Percentiles rank a stretch among this genome's conserved stretches.
phyloP scores from a whole-genome alignment of 2,888 invertebrate species.

The Torymus auratus region DNA sequence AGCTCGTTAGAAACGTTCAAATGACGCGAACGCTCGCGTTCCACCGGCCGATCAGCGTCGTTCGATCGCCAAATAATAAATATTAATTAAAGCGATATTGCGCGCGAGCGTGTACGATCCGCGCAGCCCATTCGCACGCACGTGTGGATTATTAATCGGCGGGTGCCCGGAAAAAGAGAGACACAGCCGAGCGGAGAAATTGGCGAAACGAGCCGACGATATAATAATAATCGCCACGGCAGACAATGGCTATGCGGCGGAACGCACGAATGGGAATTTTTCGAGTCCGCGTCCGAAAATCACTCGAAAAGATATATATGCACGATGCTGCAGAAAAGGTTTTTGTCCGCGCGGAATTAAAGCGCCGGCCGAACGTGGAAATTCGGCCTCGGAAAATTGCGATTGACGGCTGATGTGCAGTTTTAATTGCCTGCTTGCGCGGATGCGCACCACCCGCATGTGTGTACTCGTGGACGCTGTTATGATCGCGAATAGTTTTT shows the following conservation, averaged over 20 bases:
- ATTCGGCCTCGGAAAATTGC: constrained; percentile 27
- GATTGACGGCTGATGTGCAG: constrained; percentile 26
- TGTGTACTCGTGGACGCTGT: neutral
- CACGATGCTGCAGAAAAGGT: neutral
- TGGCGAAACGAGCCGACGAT: constrained; percentile 20
- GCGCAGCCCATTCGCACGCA: neutral
- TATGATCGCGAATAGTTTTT: constrained; percentile 26
- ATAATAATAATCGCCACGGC: constrained; percentile 30
- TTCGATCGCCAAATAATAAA: constrained; percentile 7
- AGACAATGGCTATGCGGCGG: neutral
- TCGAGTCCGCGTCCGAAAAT: neutral
- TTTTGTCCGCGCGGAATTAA: constrained; percentile 3
- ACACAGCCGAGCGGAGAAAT: constrained; percentile 8
- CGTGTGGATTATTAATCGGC: constrained; percentile 26
- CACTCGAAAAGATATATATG: neutral
- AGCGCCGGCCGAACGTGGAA: constrained; percentile 8
- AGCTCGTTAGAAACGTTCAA: neutral
- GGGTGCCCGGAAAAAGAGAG: neutral
- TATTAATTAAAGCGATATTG: constrained; percentile 48
- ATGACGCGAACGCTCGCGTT: neutral
- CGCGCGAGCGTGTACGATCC: neutral
- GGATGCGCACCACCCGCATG: neutral
- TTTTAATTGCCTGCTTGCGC: constrained; percentile 37
- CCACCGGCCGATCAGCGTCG: neutral
- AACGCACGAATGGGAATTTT: constrained; percentile 33